A percentile compares a stretch with the other conserved stretches of the same genome.
Conservation (phyloP, 2,113 vertebrate species). For the Climacteris rufus region DNA sequence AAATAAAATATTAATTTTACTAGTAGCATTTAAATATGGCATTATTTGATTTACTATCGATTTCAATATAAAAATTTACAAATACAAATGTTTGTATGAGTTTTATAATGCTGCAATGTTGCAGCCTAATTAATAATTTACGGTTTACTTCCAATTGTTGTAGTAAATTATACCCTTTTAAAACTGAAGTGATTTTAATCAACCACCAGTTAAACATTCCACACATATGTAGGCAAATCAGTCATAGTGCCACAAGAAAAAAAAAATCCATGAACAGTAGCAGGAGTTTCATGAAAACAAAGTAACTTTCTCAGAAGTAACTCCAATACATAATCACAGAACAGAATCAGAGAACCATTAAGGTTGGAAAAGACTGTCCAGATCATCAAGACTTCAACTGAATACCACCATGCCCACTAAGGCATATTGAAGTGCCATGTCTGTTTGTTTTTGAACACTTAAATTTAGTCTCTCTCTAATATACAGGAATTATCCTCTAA, state of each 20-base stretch:
- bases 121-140: not conserved
- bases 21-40: not conserved
- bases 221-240: not conserved
- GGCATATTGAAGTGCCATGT: not conserved
- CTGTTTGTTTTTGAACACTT: not conserved
- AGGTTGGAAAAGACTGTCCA: not conserved
- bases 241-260: not conserved
- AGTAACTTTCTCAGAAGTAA: not conserved
- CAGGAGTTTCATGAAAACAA: not conserved
- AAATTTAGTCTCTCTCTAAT: not conserved
- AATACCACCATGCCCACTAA: not conserved
- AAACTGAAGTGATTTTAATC: not conserved
- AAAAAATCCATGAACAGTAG: not conserved
- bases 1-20: not conserved
- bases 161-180: not conserved
- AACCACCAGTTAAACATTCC: not conserved
- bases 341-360: not conserved
- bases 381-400: not conserved
- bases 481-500: not conserved
- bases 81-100: not conserved
- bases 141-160: not conserved
- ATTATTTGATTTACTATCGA: not conserved
- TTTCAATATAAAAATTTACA: not conserved
- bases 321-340: not conserved
- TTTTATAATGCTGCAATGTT: not conserved